Percentiles rank a stretch among this genome's conserved stretches.
Evolutionary conservation across 2,888 invertebrate species (phyloP).

Genomic region (Caenorhabditis sinica): DNA sequence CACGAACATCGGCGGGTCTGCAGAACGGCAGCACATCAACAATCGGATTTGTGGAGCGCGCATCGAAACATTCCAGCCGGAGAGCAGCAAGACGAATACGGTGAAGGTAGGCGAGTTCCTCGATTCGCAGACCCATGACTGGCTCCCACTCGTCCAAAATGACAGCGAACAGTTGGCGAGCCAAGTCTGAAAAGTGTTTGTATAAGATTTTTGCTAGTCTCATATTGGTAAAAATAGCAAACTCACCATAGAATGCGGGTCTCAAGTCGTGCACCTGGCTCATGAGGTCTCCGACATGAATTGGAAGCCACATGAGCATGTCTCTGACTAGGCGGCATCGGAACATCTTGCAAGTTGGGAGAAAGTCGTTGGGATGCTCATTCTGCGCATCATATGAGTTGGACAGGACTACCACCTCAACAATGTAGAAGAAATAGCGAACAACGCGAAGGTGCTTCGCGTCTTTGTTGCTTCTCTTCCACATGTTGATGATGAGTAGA

Average conservation of each 20-base stretch:
- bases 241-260: background rate
- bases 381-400: background rate
- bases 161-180: background rate
- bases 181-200: background rate
- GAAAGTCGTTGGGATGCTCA: background rate
- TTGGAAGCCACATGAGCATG: background rate
- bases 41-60: too few species aligned
- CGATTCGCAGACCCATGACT: too few species aligned
- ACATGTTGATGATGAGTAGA: background rate
- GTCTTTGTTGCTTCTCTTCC: background rate
- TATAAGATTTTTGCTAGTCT: too few species aligned
- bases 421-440: background rate
- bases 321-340: background rate
- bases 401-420: background rate
- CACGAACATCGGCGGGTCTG: too few species aligned
- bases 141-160: background rate
- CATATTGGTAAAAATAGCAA: too few species aligned
- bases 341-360: background rate
- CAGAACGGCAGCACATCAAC: too few species aligned
- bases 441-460: background rate
- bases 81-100: too few species aligned
- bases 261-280: background rate
- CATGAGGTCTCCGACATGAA: background rate
- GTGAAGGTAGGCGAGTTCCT: too few species aligned
- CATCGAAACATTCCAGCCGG: too few species aligned